phyloP scores from a whole-genome alignment of 1,140 invertebrate species.

The Aphidius gifuensis region DNA sequence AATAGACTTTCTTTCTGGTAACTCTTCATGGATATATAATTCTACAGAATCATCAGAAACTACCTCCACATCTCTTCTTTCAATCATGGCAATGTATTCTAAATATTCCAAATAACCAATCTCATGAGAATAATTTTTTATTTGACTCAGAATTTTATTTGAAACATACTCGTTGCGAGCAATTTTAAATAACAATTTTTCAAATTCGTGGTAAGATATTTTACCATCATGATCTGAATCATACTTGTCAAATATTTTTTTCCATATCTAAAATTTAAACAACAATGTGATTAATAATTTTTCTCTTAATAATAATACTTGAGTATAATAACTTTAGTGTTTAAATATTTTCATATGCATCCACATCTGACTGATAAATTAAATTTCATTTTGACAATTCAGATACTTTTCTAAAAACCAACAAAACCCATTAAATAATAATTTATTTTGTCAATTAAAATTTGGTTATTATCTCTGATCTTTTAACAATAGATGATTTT shows the following conservation, averaged over 20 bases:
- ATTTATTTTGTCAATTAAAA: too few relatives aligned
- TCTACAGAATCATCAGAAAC: conserved; percentile 60
- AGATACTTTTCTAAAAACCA: too few relatives aligned
- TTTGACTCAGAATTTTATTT: conserved; percentile 65
- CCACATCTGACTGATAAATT: too few relatives aligned
- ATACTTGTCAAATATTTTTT: conserved; percentile 62
- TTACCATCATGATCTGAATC: conserved; percentile 71
- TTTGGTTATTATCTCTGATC: too few relatives aligned
- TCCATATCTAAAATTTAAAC: conserved; percentile 45
- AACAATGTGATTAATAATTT: conserved; percentile 27
- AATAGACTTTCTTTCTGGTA: conserved; percentile 51
- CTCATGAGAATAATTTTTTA: conserved; percentile 70
- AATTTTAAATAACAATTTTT: conserved; percentile 61
- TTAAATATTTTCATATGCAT: too few relatives aligned
- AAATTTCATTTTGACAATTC: too few relatives aligned
- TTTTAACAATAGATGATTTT: too few relatives aligned
- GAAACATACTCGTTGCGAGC: conserved; percentile 71
- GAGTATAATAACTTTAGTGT: too few relatives aligned
- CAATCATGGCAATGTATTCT: conserved; percentile 75
- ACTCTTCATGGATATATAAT: conserved; percentile 55
- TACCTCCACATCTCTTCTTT: conserved; percentile 60
- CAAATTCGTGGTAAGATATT: conserved; percentile 69
- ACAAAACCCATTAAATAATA: too few relatives aligned
- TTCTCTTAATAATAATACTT: too few relatives aligned
- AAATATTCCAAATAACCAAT: conserved; percentile 71